Evolutionary conservation across 2,797 vertebrate genomes (phyloP).

Genomic region (Lacerta agilis): DNA sequence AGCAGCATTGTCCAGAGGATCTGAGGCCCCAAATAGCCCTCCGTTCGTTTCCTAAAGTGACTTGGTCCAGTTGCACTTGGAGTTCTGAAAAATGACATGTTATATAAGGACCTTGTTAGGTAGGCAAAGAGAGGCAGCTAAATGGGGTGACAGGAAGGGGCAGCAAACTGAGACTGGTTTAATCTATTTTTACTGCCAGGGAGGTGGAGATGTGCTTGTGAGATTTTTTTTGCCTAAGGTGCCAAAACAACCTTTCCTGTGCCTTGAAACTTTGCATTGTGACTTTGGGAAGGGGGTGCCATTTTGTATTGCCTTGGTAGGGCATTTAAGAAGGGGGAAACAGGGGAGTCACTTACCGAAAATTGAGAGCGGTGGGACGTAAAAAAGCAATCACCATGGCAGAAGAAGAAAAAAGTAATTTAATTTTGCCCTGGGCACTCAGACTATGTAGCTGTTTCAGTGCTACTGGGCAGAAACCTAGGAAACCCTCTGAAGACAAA

Average conservation of each 20-base stretch:
- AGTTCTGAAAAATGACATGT: neutral
- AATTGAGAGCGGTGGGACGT: accelerated
- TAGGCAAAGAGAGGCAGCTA: neutral
- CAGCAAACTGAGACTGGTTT: neutral
- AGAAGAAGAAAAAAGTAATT: neutral
- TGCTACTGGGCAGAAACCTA: neutral
- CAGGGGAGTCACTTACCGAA: neutral
- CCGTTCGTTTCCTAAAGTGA: neutral
- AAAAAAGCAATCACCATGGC: neutral
- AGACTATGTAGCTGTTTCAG: neutral
- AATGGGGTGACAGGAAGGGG: neutral
- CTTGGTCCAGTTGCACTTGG: neutral
- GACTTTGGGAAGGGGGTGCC: too few species aligned
- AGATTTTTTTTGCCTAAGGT: neutral
- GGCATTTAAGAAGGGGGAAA: neutral
- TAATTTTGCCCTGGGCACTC: neutral
- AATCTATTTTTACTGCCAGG: neutral
- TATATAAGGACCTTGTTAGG: neutral
- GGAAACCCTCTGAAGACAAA: neutral
- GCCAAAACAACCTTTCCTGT: neutral
- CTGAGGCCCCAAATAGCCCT: neutral
- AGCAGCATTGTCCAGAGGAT: neutral
- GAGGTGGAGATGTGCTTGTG: neutral
- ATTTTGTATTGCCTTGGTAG: neutral
- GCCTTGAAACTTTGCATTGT: too few species aligned